Evolutionary conservation across 2,113 vertebrate species (phyloP).

Genomic region (Tupaia tana): DNA sequence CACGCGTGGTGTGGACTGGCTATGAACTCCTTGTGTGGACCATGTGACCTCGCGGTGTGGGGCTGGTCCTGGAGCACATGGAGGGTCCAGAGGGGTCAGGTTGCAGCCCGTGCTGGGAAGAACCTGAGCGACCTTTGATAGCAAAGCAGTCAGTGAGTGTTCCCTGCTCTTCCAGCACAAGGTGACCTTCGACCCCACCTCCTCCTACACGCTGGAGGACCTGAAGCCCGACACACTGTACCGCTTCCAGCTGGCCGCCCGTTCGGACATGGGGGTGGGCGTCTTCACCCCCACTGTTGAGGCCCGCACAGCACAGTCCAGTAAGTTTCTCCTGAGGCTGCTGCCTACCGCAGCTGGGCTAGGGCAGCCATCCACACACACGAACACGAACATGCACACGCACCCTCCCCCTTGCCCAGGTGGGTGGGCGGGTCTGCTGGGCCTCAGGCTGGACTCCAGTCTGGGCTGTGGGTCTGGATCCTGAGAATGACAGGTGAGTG

Average conservation of each 20-base stretch:
- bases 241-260: slow-evolving; percentile 93
- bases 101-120: neutral
- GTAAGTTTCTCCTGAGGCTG: slow-evolving; percentile 88
- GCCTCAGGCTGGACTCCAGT: slow-evolving; percentile 34
- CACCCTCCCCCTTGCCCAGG: neutral
- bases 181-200: slow-evolving; percentile 91
- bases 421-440: slow-evolving; percentile 32
- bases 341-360: neutral
- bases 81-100: neutral
- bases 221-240: slow-evolving; percentile 96
- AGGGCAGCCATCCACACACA: neutral
- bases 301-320: slow-evolving; percentile 94
- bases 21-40: neutral
- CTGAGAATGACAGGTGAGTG: slow-evolving; percentile 76
- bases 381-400: neutral
- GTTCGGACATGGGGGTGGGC: slow-evolving; percentile 93
- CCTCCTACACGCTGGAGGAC: slow-evolving; percentile 92
- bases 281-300: slow-evolving; percentile 92
- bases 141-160: slow-evolving; percentile 17
- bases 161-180: slow-evolving; percentile 88
- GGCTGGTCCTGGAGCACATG: neutral
- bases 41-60: neutral
- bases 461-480: slow-evolving; percentile 76
- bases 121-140: neutral
- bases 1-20: neutral